Base-by-base conservation (phyloP, 1,140 invertebrate species). In the Sycophila sp. region DNA sequence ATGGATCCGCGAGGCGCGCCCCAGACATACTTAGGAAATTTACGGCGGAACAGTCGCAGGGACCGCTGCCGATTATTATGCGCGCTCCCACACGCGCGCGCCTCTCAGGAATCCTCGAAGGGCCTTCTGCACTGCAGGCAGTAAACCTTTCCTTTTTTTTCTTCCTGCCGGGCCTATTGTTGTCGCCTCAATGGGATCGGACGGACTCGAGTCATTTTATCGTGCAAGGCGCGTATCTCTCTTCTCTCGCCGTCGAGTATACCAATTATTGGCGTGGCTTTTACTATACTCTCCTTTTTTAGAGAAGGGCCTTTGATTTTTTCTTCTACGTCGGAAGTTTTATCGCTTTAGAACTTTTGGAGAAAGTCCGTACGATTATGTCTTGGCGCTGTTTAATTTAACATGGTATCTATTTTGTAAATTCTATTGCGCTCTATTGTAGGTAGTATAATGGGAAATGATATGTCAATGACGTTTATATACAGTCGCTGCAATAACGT, bases 131-230 rank as follows among this genome's bases (percentile, higher is more conserved):
- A 7, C 1, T 5, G 42, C 42, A 4, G 42, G 7, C 42, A 10
- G 17, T 17, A 22, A 47, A 47, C 42, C 4, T 56, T 17, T 36
- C 36, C 53, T 36, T 56, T 19, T 45, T 0, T 19, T 45, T 45
- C 17, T 45, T 45, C 7, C n/a, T 45, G 10, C 4, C 7, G 17
- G n/a, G 30, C 2, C 51, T 34, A 49, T 58, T 67, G 30, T 67
- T 67, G 53, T 67, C 42, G 17, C 28, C 38, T 66, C n/a, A 56
- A 66, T 56, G 22, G 64, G 56, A 56, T 66, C 51, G 49, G 64
- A 66, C 51, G 49, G 64, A 66, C 64, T 66, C 15, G 38, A 56
- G 49, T 65, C 45, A 40, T 19, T 60, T 30, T 45, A 42, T 45
- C 19, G 10, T 60, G 15, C n/a, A n/a, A n/a, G n/a, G n/a, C n/a